phyloP scores from a whole-genome alignment of 1,140 invertebrate species.

The Heterodera schachtii region DNA sequence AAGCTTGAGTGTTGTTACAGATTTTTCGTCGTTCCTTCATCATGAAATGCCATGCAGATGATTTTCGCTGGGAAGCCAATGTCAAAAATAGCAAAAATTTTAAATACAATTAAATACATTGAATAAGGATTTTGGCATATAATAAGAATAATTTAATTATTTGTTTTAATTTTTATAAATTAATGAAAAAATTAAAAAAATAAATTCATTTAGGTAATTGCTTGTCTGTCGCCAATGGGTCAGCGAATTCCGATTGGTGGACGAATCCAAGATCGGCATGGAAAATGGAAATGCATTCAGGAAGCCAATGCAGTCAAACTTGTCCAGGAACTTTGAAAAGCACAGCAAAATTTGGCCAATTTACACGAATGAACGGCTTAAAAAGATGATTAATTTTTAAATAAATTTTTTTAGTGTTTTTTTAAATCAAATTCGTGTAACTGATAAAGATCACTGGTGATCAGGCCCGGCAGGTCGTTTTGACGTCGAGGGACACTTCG shows the following conservation, averaged over 20 bases:
- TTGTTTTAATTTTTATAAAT: neutral
- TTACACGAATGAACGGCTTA: too few relatives aligned
- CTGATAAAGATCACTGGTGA: too few relatives aligned
- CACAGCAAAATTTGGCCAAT: too few relatives aligned
- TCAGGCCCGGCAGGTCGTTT: too few relatives aligned
- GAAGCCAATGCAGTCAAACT: neutral
- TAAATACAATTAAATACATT: too few relatives aligned
- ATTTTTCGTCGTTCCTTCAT: slow-evolving; percentile 30
- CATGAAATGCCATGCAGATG: slow-evolving; percentile 30
- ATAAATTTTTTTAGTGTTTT: too few relatives aligned
- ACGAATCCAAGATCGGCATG: slow-evolving; percentile 23
- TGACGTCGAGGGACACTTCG: too few relatives aligned
- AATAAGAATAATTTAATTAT: too few relatives aligned
- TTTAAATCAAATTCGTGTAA: too few relatives aligned
- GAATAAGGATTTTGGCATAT: too few relatives aligned
- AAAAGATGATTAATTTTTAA: too few relatives aligned
- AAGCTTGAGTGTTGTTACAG: neutral
- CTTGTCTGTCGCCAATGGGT: slow-evolving; percentile 29
- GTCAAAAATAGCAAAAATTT: slow-evolving; percentile 2
- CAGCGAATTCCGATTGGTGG: slow-evolving; percentile 30
- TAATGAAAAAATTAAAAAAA: neutral
- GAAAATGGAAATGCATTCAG: slow-evolving; percentile 30
- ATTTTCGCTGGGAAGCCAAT: slow-evolving; percentile 29
- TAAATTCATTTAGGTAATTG: slow-evolving; percentile 8
- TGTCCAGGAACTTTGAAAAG: neutral